Percentiles rank a stretch among this genome's conserved stretches.
Conservation (phyloP, 2,113 vertebrate genomes). For the Rousettus leschenaultii region DNA sequence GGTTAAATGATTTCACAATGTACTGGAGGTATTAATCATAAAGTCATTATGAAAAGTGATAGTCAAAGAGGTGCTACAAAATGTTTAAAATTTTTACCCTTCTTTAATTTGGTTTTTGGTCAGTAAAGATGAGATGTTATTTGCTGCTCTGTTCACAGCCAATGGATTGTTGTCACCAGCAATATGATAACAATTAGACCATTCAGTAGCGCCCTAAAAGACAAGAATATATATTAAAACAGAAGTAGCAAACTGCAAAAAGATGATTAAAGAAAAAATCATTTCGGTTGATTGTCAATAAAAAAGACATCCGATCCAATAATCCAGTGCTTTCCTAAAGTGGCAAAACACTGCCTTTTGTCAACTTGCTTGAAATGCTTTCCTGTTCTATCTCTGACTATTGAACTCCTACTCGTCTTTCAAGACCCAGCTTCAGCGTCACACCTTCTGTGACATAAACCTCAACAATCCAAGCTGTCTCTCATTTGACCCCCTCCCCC, state of each 20-base stretch:
- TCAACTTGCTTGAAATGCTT: not conserved
- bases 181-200: constrained; percentile 90
- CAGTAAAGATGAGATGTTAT: constrained; percentile 92
- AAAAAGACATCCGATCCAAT: not conserved
- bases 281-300: not conserved
- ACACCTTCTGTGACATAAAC: not conserved
- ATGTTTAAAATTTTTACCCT: constrained; percentile 76
- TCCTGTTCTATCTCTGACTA: not conserved
- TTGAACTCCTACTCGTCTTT: not conserved
- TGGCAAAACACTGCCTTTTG: not conserved
- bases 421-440: not conserved
- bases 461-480: not conserved
- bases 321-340: not conserved
- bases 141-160: constrained; percentile 93
- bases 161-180: constrained; percentile 95
- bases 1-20: not conserved
- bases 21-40: not conserved
- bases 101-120: constrained; percentile 87
- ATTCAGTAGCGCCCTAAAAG: constrained; percentile 93
- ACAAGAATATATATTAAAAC: constrained; percentile 29
- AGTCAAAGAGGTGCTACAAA: not conserved
- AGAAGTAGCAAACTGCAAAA: not conserved
- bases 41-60: not conserved
- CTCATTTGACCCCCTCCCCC: not conserved
- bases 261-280: not conserved